phyloP scores from a whole-genome alignment of 2,797 vertebrate species.

The Sebastes diaconus region DNA sequence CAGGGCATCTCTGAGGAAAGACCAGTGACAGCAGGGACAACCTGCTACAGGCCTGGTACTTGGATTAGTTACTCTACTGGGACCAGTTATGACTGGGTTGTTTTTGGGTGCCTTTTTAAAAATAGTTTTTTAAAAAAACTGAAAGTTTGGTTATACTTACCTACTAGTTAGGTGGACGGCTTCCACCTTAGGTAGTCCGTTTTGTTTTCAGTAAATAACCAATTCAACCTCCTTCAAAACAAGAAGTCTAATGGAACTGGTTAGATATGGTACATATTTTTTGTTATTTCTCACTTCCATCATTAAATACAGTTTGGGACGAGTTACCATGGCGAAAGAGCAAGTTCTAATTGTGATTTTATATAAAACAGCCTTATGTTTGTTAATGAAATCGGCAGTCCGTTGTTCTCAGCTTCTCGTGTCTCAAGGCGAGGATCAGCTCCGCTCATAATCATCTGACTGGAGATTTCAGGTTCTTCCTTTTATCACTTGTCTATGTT shows the following conservation, averaged over 20 bases:
- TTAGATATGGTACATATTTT: not conserved
- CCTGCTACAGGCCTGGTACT: not conserved
- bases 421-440: not conserved
- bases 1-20: slow-evolving; percentile 70
- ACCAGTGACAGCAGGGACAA: not conserved
- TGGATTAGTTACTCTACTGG: not conserved
- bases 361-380: not conserved
- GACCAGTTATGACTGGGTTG: not conserved
- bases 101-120: not conserved
- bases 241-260: not conserved
- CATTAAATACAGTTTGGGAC: not conserved
- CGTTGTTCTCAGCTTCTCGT: not conserved
- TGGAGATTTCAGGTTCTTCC: not conserved
- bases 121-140: not conserved
- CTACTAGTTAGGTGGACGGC: not conserved
- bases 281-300: not conserved
- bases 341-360: not conserved
- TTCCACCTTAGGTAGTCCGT: not conserved
- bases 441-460: not conserved
- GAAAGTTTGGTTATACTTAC: not conserved
- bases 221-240: not conserved
- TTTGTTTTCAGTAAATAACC: not conserved
- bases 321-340: not conserved
- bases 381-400: not conserved
- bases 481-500: not conserved